Evolutionary conservation across 2,888 invertebrate genomes (phyloP).

Genomic region (Pyrocoelia pectoralis): DNA sequence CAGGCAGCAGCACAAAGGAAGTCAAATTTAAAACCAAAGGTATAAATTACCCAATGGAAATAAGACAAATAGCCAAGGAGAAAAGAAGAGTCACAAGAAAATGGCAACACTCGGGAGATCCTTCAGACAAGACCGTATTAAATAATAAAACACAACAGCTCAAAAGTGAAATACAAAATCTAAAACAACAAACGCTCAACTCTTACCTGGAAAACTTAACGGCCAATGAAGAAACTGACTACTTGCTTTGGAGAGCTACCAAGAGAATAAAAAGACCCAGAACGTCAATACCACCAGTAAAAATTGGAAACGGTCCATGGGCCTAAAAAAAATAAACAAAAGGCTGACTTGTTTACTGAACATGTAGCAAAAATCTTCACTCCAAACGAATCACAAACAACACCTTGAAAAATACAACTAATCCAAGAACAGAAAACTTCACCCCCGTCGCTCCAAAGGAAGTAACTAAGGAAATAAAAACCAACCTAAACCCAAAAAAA

Average conservation of each 20-base stretch:
- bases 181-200: constrained; percentile 23
- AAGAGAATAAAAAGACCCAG: constrained; percentile 22
- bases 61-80: too few species aligned
- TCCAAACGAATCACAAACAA: constrained; percentile 19
- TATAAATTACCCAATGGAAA: too few species aligned
- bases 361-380: constrained; percentile 38
- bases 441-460: constrained; percentile 23
- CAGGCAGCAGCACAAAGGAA: too few species aligned
- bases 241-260: constrained; percentile 29
- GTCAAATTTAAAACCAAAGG: too few species aligned
- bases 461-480: constrained; percentile 22
- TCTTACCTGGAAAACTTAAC: constrained; percentile 29
- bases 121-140: constrained; percentile 20
- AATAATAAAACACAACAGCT: constrained; percentile 13
- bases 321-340: constrained; percentile 28
- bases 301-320: constrained; percentile 36
- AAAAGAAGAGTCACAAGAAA: neutral
- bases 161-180: too few species aligned
- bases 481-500: too few species aligned
- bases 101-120: constrained; percentile 8
- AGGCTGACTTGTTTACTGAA: too few species aligned
- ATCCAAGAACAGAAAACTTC: constrained; percentile 21
- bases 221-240: constrained; percentile 21
- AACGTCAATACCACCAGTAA: constrained; percentile 32
- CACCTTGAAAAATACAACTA: constrained; percentile 10